phyloP scores from a whole-genome alignment of 1,140 invertebrate species.

The Atta cephalotes region DNA sequence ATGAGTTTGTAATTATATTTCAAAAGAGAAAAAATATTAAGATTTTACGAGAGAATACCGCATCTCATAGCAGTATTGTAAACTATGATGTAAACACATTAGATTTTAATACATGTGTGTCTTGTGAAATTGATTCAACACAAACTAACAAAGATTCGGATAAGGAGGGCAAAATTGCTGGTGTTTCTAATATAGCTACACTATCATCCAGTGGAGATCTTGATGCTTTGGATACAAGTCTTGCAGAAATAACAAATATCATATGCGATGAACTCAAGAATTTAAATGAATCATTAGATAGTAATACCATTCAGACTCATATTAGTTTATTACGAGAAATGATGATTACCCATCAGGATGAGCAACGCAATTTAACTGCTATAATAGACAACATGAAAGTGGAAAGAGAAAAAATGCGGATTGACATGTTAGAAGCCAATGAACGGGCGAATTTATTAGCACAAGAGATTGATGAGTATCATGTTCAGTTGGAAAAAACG shows the following conservation, averaged over 20 bases:
- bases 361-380: conserved; percentile 87
- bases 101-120: conserved; percentile 71
- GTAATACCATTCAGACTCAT: conserved; percentile 84
- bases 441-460: conserved; percentile 92
- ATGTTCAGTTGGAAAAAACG: conserved; percentile 92
- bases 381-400: conserved; percentile 89
- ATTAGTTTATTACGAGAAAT: conserved; percentile 87
- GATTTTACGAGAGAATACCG: conserved; percentile 75
- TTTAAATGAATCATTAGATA: conserved; percentile 84
- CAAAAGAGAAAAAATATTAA: conserved; percentile 85
- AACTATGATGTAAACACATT: conserved; percentile 74
- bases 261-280: conserved; percentile 91
- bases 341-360: conserved; percentile 88
- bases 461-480: conserved; percentile 96
- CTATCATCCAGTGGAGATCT: conserved; percentile 91
- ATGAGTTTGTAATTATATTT: conserved; percentile 89
- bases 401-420: conserved; percentile 92
- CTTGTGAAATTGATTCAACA: conserved; percentile 81
- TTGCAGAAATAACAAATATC: conserved; percentile 90
- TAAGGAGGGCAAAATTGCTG: conserved; percentile 90
- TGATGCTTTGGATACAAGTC: conserved; percentile 88
- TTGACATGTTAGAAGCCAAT: conserved; percentile 93
- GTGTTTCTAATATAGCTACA: conserved; percentile 88
- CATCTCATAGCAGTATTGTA: conserved; percentile 70
- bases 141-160: conserved; percentile 87